A percentile compares a stretch with the other conserved stretches of the same genome.
These are phyloP conservation scores for Danio tinwini DNA, from an alignment of 2,797 vertebrate species.

Conservation along the genomic window DNA sequence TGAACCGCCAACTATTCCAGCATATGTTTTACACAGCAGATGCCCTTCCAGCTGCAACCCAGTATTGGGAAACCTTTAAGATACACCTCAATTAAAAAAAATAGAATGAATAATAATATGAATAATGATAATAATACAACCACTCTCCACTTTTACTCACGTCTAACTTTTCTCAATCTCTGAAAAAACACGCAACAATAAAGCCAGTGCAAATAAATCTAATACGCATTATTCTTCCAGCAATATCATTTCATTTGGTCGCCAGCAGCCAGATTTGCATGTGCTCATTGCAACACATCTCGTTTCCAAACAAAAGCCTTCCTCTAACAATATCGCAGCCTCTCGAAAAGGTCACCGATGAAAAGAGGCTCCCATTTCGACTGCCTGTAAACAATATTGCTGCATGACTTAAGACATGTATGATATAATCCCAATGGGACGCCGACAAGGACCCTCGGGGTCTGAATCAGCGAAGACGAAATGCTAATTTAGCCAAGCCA, in stretches of 20 bases:
- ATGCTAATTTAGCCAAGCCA: background rate
- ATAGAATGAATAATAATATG: too few species aligned
- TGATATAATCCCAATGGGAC: slow-evolving; percentile 19
- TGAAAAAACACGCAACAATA: slow-evolving; percentile 20
- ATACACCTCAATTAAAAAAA: too few species aligned
- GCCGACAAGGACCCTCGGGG: background rate
- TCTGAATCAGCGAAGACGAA: background rate
- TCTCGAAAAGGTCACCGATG: slow-evolving; percentile 39
- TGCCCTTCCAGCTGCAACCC: too few species aligned
- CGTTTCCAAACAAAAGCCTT: slow-evolving; percentile 31
- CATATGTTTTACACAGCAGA: too few species aligned
- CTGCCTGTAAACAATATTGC: slow-evolving; percentile 37
- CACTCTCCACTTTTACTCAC: slow-evolving; percentile 56
- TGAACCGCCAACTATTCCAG: too few species aligned
- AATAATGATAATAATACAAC: background rate
- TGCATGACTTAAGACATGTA: background rate
- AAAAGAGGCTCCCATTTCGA: slow-evolving; percentile 26
- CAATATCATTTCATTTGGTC: slow-evolving; percentile 34
- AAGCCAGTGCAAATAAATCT: slow-evolving; percentile 24
- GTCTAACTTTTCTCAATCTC: slow-evolving; percentile 29
- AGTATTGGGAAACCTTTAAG: too few species aligned
- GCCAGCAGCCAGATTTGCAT: slow-evolving; percentile 23
- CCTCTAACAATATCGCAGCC: slow-evolving; percentile 34
- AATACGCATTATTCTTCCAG: slow-evolving; percentile 29
- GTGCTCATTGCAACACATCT: slow-evolving; percentile 22